These are phyloP conservation scores for Drosophila ficusphila DNA, from an alignment of 1,140 invertebrate genomes.

Conservation along the genomic window DNA sequence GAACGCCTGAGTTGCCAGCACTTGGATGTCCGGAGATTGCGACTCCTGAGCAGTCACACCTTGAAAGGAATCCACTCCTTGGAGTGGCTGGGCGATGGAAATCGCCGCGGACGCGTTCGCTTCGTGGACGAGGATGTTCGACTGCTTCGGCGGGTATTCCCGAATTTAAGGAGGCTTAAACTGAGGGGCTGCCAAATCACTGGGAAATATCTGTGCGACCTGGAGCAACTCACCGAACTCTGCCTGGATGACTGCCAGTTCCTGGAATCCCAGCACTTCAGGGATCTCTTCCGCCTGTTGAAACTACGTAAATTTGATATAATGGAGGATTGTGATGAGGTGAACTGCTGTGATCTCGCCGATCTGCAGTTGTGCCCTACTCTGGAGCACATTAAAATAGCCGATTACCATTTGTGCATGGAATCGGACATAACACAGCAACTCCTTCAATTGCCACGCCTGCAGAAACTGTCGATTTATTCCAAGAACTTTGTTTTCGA, in stretches of 20 bases:
- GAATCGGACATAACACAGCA: slow-evolving; percentile 67
- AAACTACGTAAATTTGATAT: slow-evolving; percentile 70
- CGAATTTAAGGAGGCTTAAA: slow-evolving; percentile 52
- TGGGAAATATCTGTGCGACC: slow-evolving; percentile 60
- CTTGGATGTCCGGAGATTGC: slow-evolving; percentile 57
- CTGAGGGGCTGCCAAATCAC: slow-evolving; percentile 63
- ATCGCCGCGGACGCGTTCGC: slow-evolving; percentile 28
- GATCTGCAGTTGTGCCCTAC: slow-evolving; percentile 71
- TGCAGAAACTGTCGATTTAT: slow-evolving; percentile 70
- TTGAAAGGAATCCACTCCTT: slow-evolving; percentile 33
- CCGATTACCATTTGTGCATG: slow-evolving; percentile 76
- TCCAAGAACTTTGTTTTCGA: slow-evolving; percentile 77
- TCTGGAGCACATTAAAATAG: slow-evolving; percentile 73
- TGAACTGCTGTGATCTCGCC: slow-evolving; percentile 71
- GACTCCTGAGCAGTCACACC: slow-evolving; percentile 34
- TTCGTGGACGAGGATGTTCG: slow-evolving; percentile 73
- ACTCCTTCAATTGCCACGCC: slow-evolving; percentile 52
- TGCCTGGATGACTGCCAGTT: slow-evolving; percentile 70
- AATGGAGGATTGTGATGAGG: slow-evolving; percentile 76
- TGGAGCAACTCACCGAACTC: slow-evolving; percentile 53
- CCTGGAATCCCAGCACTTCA: slow-evolving; percentile 69
- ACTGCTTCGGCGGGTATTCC: slow-evolving; percentile 56
- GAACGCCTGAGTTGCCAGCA: slow-evolving; percentile 49
- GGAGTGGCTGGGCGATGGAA: slow-evolving; percentile 49
- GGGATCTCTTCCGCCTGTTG: slow-evolving; percentile 62